Conservation (phyloP, 2,797 vertebrate species). For the Oreochromis mossambicus region DNA sequence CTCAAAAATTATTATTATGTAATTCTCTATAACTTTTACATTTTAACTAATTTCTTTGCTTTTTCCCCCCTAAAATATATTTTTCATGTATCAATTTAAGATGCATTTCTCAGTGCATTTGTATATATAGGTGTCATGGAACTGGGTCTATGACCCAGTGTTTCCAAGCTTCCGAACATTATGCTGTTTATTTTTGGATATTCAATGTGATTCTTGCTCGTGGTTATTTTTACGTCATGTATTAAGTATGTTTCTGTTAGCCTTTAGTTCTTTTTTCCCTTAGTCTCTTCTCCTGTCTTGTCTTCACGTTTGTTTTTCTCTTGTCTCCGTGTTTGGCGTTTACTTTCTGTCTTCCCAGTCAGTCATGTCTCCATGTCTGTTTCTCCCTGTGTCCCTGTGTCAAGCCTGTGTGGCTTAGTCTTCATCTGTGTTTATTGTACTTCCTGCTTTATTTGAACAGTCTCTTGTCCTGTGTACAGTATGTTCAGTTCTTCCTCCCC, state of each 20-base stretch:
- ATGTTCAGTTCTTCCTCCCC: not conserved
- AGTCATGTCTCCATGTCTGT: not conserved
- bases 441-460: not conserved
- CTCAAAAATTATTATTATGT: not conserved
- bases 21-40: not conserved
- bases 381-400: not conserved
- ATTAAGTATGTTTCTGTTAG: not conserved
- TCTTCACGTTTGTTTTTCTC: not conserved
- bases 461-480: not conserved
- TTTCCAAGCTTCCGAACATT: not conserved
- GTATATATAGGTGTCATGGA: not conserved
- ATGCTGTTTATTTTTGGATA: not conserved
- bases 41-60: not conserved
- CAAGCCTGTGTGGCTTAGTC: not conserved
- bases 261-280: not conserved
- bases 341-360: not conserved
- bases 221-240: not conserved
- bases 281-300: not conserved
- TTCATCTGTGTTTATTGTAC: not conserved
- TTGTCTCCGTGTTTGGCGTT: not conserved
- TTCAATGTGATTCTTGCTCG: not conserved
- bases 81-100: not conserved
- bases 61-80: rapidly evolving
- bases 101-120: not conserved
- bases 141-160: not conserved